phyloP scores from a whole-genome alignment of 2,888 invertebrate genomes.

The Acheta domesticus region DNA sequence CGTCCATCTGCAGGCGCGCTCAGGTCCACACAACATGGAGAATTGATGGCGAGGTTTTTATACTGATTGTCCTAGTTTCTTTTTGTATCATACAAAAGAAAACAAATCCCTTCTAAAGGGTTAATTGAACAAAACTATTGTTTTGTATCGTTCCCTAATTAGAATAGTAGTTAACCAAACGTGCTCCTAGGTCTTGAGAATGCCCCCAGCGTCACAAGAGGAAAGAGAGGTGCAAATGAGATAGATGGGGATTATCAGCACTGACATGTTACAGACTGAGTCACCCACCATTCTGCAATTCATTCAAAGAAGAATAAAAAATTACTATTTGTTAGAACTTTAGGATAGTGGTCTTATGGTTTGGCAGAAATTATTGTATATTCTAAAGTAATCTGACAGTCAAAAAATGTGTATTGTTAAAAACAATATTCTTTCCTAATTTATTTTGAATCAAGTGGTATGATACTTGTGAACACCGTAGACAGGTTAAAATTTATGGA shows the following conservation, averaged over 20 bases:
- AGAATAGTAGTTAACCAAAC: slow-evolving; percentile 35
- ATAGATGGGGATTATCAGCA: slow-evolving; percentile 37
- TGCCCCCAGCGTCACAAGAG: slow-evolving; percentile 23
- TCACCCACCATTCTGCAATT: slow-evolving; percentile 36
- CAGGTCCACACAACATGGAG: slow-evolving; percentile 33
- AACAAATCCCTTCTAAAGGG: slow-evolving; percentile 37
- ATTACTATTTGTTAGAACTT: slow-evolving; percentile 31
- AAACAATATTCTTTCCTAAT: slow-evolving; percentile 26
- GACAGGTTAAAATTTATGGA: slow-evolving; percentile 27
- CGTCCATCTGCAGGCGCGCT: slow-evolving; percentile 30
- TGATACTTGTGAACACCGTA: slow-evolving; percentile 24
- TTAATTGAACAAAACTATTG: slow-evolving; percentile 36
- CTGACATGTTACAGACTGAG: slow-evolving; percentile 38
- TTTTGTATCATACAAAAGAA: slow-evolving; percentile 37
- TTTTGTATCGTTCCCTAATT: slow-evolving; percentile 38
- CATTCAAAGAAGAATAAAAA: slow-evolving; percentile 30
- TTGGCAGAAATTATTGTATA: slow-evolving; percentile 35
- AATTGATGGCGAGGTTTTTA: slow-evolving; percentile 37
- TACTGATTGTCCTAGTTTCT: slow-evolving; percentile 39
- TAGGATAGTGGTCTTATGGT: slow-evolving; percentile 32
- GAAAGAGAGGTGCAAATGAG: slow-evolving; percentile 35
- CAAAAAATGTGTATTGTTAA: slow-evolving; percentile 25
- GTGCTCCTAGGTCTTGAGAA: slow-evolving; percentile 34
- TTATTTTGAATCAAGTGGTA: background rate
- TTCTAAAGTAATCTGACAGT: slow-evolving; percentile 30